These are phyloP conservation scores for Nemoura dubitans DNA, from an alignment of 2,888 invertebrate genomes.

Conservation along the genomic window DNA sequence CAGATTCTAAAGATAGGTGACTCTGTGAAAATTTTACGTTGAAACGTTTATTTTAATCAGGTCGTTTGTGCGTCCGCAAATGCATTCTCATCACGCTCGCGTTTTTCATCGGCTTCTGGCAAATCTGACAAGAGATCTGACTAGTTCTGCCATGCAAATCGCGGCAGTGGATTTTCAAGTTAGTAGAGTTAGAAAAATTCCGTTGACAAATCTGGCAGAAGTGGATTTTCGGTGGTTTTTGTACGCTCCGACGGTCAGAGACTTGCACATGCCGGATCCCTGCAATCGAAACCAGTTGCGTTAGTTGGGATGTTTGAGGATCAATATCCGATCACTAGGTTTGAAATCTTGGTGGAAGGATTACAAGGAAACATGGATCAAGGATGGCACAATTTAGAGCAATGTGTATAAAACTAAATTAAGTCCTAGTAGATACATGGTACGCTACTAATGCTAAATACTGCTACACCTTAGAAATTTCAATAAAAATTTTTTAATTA, in stretches of 20 bases:
- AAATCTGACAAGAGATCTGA: background rate
- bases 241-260: background rate
- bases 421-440: no score
- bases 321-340: no score
- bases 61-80: background rate
- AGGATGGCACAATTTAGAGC: no score
- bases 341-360: no score
- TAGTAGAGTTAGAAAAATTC: constrained; percentile 4
- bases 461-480: no score
- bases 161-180: constrained; percentile 35
- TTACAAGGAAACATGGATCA: no score
- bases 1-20: no score
- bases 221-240: background rate
- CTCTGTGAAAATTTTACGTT: no score
- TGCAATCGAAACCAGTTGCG: background rate
- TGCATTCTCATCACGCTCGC: constrained; percentile 27
- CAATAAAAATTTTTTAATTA: no score
- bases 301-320: background rate
- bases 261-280: background rate
- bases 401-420: no score
- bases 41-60: no score
- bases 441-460: no score
- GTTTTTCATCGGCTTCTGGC: constrained; percentile 14
- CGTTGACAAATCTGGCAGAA: constrained; percentile 23
- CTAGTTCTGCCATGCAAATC: constrained; percentile 19